phyloP scores from a whole-genome alignment of 2,888 invertebrate species.

The Sphinx pinastri region DNA sequence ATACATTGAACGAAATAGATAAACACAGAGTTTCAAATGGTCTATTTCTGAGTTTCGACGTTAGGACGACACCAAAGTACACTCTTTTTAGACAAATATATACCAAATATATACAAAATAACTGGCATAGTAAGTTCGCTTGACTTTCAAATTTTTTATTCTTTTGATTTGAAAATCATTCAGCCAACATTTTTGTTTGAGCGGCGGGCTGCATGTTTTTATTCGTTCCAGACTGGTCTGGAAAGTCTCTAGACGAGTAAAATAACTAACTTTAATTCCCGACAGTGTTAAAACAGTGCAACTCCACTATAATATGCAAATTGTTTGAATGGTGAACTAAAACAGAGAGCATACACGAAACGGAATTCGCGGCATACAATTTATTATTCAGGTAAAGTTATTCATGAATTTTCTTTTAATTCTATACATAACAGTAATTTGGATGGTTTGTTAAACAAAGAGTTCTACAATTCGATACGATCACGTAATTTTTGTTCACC shows the following conservation, averaged over 20 bases:
- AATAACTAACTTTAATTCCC: slow-evolving; percentile 27
- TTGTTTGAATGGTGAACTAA: background rate
- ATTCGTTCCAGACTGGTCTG: slow-evolving; percentile 11
- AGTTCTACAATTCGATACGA: too few species aligned
- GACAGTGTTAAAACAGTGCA: slow-evolving; percentile 18
- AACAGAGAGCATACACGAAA: background rate
- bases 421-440: too few species aligned
- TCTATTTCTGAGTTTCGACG: too few species aligned
- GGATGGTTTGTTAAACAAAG: too few species aligned
- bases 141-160: background rate
- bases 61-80: too few species aligned
- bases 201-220: background rate
- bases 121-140: background rate
- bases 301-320: slow-evolving; percentile 27
- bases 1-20: too few species aligned
- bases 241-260: slow-evolving; percentile 27
- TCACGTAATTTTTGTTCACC: too few species aligned
- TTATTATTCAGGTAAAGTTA: background rate
- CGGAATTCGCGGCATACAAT: background rate
- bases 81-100: too few species aligned
- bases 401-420: too few species aligned
- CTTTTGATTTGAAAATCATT: slow-evolving; percentile 2
- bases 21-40: too few species aligned
- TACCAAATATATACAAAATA: background rate
- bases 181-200: background rate